Conservation (phyloP, 2,113 vertebrate species). For the Eidolon helvum region DNA sequence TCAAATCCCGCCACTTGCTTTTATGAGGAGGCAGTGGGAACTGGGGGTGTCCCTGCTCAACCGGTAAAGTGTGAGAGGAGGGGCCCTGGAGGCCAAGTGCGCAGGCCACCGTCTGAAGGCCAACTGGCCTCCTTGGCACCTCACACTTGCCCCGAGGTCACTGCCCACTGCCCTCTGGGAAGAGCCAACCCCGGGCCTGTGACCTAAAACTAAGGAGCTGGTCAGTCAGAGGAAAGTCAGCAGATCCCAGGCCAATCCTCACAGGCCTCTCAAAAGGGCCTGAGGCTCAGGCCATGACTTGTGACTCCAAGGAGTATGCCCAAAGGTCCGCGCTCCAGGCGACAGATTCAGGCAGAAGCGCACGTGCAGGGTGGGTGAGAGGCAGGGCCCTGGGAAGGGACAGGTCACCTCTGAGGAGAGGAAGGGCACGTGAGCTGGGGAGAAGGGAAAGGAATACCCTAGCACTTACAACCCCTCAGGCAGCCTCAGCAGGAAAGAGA, state of each 20-base stretch:
- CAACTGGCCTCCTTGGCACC: background rate
- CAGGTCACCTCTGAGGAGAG: background rate
- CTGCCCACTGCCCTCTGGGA: too few relatives aligned
- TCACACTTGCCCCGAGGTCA: background rate
- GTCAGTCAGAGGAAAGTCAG: background rate
- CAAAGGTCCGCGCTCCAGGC: too few relatives aligned
- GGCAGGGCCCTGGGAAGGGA: too few relatives aligned
- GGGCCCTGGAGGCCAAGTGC: background rate
- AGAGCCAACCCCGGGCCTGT: background rate
- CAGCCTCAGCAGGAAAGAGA: background rate
- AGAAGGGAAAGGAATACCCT: fast-evolving
- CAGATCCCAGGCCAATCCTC: background rate
- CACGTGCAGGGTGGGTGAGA: fast-evolving
- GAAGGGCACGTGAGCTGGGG: fast-evolving
- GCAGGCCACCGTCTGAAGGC: background rate
- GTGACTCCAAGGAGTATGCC: background rate
- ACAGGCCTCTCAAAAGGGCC: too few relatives aligned
- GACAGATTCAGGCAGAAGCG: too few relatives aligned
- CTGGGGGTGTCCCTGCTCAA: background rate
- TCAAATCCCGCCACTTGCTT: background rate
- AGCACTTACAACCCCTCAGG: background rate
- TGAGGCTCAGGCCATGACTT: background rate
- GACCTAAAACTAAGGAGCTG: background rate
- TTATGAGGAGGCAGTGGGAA: background rate
- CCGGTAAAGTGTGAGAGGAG: too few relatives aligned